Conservation (phyloP, 2,888 invertebrate species). For the Kryphioiulus occultus region DNA sequence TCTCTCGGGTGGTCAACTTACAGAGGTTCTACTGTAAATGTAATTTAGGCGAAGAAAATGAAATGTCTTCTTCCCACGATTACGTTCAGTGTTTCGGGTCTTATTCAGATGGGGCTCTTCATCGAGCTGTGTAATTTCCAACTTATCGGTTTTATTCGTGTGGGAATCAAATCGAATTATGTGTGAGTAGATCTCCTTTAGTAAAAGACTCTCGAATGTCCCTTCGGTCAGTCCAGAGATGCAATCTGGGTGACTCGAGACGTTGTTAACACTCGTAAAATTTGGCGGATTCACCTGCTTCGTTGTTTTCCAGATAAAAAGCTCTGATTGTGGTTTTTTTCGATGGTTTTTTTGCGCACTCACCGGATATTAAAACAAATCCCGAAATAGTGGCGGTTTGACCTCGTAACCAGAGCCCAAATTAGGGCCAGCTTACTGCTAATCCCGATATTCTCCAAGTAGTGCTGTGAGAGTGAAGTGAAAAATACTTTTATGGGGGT, state of each 20-base stretch:
- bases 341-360: conserved; percentile 6
- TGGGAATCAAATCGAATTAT: conserved; percentile 15
- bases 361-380: conserved; percentile 35
- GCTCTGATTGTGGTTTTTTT: conserved; percentile 24
- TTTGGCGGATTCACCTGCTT: conserved; percentile 33
- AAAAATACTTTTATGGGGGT: conserved; percentile 40
- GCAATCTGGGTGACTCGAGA: background rate
- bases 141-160: background rate
- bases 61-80: no score
- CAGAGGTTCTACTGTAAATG: no score
- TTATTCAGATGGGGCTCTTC: background rate
- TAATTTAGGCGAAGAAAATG: no score
- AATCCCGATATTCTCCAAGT: background rate
- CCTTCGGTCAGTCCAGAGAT: conserved; percentile 31
- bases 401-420: conserved; percentile 33
- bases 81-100: no score
- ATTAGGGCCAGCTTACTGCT: conserved; percentile 33
- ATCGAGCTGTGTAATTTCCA: background rate
- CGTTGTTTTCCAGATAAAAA: conserved; percentile 31
- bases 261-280: conserved; percentile 39
- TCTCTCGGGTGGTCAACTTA: no score
- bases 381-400: conserved; percentile 39
- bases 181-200: conserved; percentile 9
- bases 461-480: background rate
- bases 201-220: conserved; percentile 21